Evolutionary conservation across 2,113 vertebrate genomes (phyloP).

Genomic region (Dolichallabes microphthalmus): DNA sequence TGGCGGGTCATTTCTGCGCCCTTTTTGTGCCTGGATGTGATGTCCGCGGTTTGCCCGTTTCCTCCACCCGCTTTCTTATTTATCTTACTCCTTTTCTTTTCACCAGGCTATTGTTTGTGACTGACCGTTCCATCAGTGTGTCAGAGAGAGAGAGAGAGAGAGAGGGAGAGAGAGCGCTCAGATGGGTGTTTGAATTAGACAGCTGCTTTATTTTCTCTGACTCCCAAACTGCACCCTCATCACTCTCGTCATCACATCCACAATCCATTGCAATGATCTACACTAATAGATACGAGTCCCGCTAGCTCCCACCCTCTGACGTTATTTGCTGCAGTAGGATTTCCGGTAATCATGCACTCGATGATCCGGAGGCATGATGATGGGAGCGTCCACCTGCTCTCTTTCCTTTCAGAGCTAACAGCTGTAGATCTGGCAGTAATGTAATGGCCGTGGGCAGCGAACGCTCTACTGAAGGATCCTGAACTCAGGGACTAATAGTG

Average conservation of each 20-base stretch:
- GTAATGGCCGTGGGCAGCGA: constrained; percentile 49
- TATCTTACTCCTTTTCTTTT: neutral
- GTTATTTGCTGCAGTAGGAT: neutral
- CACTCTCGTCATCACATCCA: neutral
- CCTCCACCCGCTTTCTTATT: constrained; percentile 1
- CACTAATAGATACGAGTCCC: neutral
- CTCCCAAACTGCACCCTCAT: neutral
- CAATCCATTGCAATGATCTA: neutral
- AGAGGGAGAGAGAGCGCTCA: neutral
- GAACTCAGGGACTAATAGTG: constrained; percentile 59
- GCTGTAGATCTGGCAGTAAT: constrained; percentile 60
- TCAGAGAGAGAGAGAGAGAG: neutral
- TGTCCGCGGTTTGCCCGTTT: constrained; percentile 46
- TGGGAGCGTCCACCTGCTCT: constrained; percentile 51
- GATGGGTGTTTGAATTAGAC: neutral
- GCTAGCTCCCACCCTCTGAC: neutral
- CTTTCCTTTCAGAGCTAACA: constrained; percentile 54
- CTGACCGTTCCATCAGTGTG: constrained; percentile 1
- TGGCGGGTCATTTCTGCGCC: constrained; percentile 58
- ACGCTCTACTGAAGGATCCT: constrained; percentile 52
- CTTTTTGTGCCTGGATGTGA: constrained; percentile 57
- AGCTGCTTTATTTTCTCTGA: constrained; percentile 10
- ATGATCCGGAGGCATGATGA: neutral
- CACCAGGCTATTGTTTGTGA: neutral
- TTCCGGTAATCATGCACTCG: constrained; percentile 35